Percentiles rank a stretch among this genome's conserved stretches.
These are phyloP conservation scores for Pipra filicauda DNA, from an alignment of 2,113 vertebrate species.

Conservation along the genomic window DNA sequence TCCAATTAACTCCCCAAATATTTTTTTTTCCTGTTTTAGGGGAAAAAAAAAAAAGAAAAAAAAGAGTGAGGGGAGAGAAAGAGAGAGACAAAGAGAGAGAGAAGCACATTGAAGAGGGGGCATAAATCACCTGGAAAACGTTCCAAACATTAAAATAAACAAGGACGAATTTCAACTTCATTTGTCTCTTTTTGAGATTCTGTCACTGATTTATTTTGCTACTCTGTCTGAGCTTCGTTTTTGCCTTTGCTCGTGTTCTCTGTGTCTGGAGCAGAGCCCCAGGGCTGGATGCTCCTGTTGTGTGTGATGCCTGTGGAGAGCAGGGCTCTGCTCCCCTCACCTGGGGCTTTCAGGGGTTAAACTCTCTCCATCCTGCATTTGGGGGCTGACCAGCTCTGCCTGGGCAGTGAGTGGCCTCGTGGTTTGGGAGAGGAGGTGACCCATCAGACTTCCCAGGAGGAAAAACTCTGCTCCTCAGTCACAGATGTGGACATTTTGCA, in stretches of 20 bases:
- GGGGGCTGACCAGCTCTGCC: not conserved
- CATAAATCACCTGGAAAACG: conserved; percentile 73
- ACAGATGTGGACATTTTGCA: not conserved
- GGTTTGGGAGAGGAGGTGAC: not conserved
- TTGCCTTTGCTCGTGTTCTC: conserved; percentile 14
- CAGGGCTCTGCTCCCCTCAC: not conserved
- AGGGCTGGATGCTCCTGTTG: not conserved
- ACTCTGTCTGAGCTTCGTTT: conserved; percentile 38
- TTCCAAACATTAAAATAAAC: conserved; percentile 76
- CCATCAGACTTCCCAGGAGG: not conserved
- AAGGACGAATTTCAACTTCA: conserved; percentile 71
- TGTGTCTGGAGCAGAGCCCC: conserved; percentile 21
- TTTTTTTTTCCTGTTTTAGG: not conserved
- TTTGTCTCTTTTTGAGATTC: conserved; percentile 71
- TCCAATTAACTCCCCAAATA: conserved; percentile 79
- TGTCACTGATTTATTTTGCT: conserved; percentile 70
- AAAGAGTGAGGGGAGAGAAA: not conserved
- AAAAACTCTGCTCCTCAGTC: not conserved
- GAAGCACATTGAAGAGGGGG: conserved; percentile 30
- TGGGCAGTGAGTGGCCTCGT: not conserved
- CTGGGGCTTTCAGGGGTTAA: not conserved
- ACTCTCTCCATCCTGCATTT: not conserved
- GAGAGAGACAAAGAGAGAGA: conserved; percentile 50
- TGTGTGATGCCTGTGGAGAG: not conserved
- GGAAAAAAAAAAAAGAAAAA: not conserved